These are phyloP conservation scores for Netta rufina DNA, from an alignment of 2,797 vertebrate genomes.

Conservation along the genomic window DNA sequence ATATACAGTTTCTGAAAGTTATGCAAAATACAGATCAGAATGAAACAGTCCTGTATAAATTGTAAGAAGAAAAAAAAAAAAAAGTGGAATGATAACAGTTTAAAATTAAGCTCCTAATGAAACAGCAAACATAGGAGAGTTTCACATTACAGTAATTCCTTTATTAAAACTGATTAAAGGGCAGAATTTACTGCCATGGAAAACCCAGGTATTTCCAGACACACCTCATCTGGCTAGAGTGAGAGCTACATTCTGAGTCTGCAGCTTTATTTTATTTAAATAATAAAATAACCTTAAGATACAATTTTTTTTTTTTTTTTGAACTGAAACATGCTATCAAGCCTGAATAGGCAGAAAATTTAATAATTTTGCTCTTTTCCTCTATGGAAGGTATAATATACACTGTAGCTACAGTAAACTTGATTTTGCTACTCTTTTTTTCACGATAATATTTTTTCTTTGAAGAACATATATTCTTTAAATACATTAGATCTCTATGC, in stretches of 20 bases:
- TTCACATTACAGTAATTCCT: background rate
- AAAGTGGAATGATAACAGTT: background rate
- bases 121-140: background rate
- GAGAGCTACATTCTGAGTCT: background rate
- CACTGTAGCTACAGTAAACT: background rate
- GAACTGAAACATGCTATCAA: background rate
- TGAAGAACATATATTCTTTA: background rate
- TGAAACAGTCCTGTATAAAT: background rate
- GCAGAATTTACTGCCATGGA: background rate
- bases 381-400: background rate
- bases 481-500: background rate
- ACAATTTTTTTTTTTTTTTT: background rate
- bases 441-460: background rate
- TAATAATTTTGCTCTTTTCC: background rate
- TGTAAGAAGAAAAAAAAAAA: background rate
- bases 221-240: background rate
- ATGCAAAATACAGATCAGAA: background rate
- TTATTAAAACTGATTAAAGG: background rate
- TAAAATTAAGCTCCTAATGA: background rate
- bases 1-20: conserved; percentile 88
- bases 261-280: background rate
- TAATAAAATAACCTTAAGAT: background rate
- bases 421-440: background rate
- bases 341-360: background rate
- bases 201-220: background rate